Evolutionary conservation across 2,797 vertebrate species (phyloP), one percentile per base, ranked within the genome.

Genomic region (Cirrhinus molitorella): DNA sequence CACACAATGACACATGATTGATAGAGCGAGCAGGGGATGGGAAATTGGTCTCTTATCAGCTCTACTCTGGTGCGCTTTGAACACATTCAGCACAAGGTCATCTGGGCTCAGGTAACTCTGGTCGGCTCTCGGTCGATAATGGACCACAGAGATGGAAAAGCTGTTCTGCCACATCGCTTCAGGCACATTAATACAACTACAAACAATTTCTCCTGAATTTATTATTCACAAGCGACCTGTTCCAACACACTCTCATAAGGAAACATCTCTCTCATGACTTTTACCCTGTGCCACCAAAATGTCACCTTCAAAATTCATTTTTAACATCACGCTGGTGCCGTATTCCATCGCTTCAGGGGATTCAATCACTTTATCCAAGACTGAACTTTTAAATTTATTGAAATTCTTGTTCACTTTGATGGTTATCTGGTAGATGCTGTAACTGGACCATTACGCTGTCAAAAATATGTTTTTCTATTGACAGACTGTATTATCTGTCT

Each of bases 41-140:
- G 59, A 82, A 82, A 82, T 82, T 82, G 70, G 70, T 66, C 80
- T 75, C 57, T 75, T 82, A 82, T 82, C 80, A 82, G 80, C 80
- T 74, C 45, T 63, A 74, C 43, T 74, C 28, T 75, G 59, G 31
- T 51, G 71, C 9, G 45, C 59, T 75, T 75, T 65, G 70, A 82
- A 65, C 71, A 82, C 70, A 74, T 75, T 66, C 71, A 74, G 45
- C 80, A 63, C 80, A 82, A 74, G 80, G 71, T 82, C 80, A 82
- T 75, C 68, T 59, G 70, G 59, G 45, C 80, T 74, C 71, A 74
- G 71, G 79, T 81, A 70, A 63, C 68, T 72, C 68, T 34, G 40
- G 51, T 16, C 59, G 17, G 28, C 71, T 63, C 70, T 49, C 31
- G 45, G 55, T 74, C 70, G 45, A 75, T 82, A 75, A 66, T 74